Evolutionary conservation across 1,140 invertebrate species (phyloP).

Genomic region (Pogonognathellus flavescens): DNA sequence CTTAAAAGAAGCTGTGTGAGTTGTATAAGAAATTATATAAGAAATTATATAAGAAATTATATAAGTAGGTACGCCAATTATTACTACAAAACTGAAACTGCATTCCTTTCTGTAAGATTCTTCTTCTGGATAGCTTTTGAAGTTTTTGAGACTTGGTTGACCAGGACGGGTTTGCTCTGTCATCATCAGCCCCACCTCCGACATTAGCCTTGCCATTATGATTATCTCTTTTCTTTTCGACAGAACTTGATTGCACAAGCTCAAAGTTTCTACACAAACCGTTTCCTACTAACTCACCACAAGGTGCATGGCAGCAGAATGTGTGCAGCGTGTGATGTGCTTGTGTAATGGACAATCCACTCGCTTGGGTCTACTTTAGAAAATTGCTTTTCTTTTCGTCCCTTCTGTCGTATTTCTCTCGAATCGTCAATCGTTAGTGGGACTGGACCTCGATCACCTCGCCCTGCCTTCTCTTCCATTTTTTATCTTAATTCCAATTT

Average conservation of each 20-base stretch:
- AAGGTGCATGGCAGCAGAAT: neutral
- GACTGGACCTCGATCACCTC: slow-evolving; percentile 4
- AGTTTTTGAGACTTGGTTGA: slow-evolving; percentile 24
- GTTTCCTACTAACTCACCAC: neutral
- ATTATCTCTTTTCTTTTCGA: slow-evolving; percentile 48
- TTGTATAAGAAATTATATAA: too few species aligned
- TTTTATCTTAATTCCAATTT: slow-evolving; percentile 1
- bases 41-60: too few species aligned
- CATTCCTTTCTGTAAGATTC: neutral
- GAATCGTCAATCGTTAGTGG: slow-evolving; percentile 18
- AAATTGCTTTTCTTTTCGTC: slow-evolving; percentile 17
- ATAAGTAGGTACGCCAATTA: slow-evolving; percentile 16
- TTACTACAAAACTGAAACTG: neutral
- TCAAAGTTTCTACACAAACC: slow-evolving; percentile 7
- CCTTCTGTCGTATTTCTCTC: slow-evolving; percentile 33
- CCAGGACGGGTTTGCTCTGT: slow-evolving; percentile 42
- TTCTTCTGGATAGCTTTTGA: slow-evolving; percentile 14
- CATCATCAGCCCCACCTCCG: slow-evolving; percentile 46
- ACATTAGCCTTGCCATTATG: slow-evolving; percentile 46
- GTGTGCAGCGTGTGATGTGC: neutral
- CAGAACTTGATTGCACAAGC: slow-evolving; percentile 36
- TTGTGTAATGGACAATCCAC: too few species aligned
- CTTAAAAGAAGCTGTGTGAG: too few species aligned
- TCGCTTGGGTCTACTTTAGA: neutral
- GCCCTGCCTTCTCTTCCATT: slow-evolving; percentile 18